Base-by-base conservation (phyloP, 1,140 invertebrate genomes). In the Aphelenchoides besseyi region DNA sequence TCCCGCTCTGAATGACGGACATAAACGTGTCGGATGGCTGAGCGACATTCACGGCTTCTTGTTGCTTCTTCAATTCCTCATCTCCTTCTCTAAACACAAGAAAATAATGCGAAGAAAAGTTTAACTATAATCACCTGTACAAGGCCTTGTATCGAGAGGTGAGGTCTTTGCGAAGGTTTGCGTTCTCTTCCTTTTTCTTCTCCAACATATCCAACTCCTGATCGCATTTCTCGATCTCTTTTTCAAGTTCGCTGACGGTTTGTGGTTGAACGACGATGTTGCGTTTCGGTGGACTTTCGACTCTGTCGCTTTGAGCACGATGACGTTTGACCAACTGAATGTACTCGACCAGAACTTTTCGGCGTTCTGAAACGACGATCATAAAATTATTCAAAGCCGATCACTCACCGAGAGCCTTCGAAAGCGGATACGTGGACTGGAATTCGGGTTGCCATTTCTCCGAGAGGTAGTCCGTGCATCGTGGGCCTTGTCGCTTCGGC, bases 221-320 rank as follows among this genome's bases (percentile, higher is more conserved):
- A 32, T 29, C 32, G 63, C 63, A 66, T 66, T 66, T 66, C 26
- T 66, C 32, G 3, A 66, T 26, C 63, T 66, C 63, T 2, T 53
- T 37, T 32, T 66, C 63, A 26, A 66, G 36, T 33, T 66, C 63
- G 1, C 36, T 16, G 36, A 66, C 36, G 12, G 63, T 66, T 35
- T 66, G 63, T 18, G 63, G 30, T 35, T 66, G 63, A 28, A 32
- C 16, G 36, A 36, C 36, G 1, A 29, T 12, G 63, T 12, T 12
- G 16, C 63, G 63, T 35, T 66, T 66, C 23, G 16, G 63, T 2
- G 32, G 30, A 12, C 16, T 29, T 53, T 66, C 63, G 2, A 66
- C 32, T 66, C 30, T 66, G 36, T 66, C 63, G 28, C 12, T 32
- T 23, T 33, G 63, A n/a, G 32, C 32, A n/a, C 32, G 16, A 3